Base-by-base conservation (phyloP, 2,113 vertebrate genomes). In the Entelurus aequoreus region DNA sequence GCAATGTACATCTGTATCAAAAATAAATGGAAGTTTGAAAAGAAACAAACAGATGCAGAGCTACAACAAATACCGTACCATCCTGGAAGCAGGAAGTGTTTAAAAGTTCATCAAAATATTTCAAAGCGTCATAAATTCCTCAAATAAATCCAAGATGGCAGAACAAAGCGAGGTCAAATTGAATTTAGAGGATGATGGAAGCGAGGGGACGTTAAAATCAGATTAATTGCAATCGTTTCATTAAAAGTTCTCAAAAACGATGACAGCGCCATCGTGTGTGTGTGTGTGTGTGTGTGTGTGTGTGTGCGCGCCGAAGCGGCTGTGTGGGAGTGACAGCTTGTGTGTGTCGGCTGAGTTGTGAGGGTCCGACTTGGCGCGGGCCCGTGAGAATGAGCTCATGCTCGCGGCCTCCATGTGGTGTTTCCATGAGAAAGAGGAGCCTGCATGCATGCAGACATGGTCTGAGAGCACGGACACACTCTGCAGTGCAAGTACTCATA, bases 381-480 rank as follows among this genome's bases (percentile, higher is more conserved):
- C 83, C 83, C 80, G 56, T 37, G 76, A 86, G 86, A 76, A 89
- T 90, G 90, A 95, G 88, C 88, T 92, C 89, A 93, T 90, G 84
- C 79, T 75, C 72, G 72, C 88, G 77, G 70, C 78, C 86, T 72
- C 67, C 82, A 82, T 85, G 90, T 88, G 88, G 84, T 86, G 88
- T 90, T 91, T 93, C 88, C 91, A 92, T 90, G 90, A 92, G 91
- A 90, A 93, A 91, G 8, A 46, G 8, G 36, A 82, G 85, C 74
- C 58, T 47, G 59, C 84, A 91, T 47, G 59, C 84, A 91, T 79
- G 69, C 84, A 82, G 55, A 76, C 60, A 88, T 77, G 78, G 82
- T 82, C 86, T 91, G 92, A 93, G 88, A 88, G 77, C 93, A 51
- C 16, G 19, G 11, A 40, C 9, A 5, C 9, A 11, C 42, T 11